Conservation (phyloP, 2,797 vertebrate genomes). For the Falco peregrinus region DNA sequence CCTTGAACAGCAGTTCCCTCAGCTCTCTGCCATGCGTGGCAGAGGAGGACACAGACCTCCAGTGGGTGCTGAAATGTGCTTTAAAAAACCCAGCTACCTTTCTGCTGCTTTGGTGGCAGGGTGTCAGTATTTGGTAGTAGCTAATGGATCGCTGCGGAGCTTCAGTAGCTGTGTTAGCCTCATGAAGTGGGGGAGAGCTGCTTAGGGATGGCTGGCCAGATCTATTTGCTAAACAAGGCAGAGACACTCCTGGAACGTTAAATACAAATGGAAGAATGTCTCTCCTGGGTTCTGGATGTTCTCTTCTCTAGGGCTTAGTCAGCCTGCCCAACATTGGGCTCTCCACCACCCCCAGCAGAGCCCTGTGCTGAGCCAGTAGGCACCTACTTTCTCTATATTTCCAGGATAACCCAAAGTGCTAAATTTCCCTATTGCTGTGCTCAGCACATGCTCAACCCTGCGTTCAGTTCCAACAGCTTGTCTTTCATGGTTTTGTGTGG, state of each 20-base stretch:
- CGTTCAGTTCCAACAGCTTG: background rate
- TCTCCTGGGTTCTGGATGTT: background rate
- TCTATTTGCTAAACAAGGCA: background rate
- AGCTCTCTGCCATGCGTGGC: background rate
- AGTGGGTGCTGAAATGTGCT: rapidly evolving
- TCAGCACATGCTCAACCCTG: background rate
- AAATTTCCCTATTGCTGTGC: background rate
- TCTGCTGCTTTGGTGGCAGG: background rate
- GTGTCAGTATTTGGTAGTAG: background rate
- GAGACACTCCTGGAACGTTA: background rate
- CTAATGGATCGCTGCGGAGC: background rate
- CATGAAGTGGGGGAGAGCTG: background rate
- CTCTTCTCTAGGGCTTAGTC: background rate
- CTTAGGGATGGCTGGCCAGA: background rate
- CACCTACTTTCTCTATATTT: background rate
- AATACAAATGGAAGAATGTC: background rate
- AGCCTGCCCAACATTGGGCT: background rate
- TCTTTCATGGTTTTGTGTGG: background rate
- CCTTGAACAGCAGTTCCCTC: background rate
- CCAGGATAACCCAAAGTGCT: background rate
- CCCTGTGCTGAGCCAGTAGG: background rate
- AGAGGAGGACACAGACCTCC: background rate
- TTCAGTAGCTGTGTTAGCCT: background rate
- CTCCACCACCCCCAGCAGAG: background rate
- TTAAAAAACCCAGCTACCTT: background rate